Conservation (phyloP, 2,113 vertebrate genomes). For the Chroicocephalus ridibundus region DNA sequence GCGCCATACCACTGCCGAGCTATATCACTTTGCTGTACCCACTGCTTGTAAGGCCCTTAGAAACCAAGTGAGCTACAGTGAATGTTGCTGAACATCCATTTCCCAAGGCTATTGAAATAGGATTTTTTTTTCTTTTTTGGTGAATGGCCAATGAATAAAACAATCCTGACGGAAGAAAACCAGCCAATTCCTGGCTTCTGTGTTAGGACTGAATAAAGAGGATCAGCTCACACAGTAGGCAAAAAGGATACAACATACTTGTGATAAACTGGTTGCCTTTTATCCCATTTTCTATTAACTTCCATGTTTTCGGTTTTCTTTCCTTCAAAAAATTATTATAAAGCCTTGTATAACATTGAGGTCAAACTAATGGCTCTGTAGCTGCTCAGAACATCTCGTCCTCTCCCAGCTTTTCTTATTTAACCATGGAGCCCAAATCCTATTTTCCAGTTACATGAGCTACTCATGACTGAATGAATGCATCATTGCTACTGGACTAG, state of each 20-base stretch:
- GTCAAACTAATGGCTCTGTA: background rate
- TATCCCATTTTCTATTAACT: conserved; percentile 28
- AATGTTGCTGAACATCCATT: conserved; percentile 63
- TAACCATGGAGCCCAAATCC: background rate
- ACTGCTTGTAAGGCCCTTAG: background rate
- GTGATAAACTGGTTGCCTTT: conserved; percentile 46
- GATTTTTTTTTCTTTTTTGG: conserved; percentile 7
- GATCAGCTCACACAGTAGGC: conserved; percentile 50
- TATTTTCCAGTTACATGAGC: conserved; percentile 26
- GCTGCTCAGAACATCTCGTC: background rate
- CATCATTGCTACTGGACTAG: background rate
- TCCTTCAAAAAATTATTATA: background rate
- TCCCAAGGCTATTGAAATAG: conserved; percentile 58
- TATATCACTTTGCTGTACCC: conserved; percentile 7
- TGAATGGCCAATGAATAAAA: conserved; percentile 47
- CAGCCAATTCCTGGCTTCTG: conserved; percentile 59
- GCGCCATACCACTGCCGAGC: background rate
- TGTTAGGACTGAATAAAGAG: conserved; percentile 40
- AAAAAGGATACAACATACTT: conserved; percentile 49
- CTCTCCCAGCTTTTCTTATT: background rate
- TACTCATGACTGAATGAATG: conserved; percentile 42
- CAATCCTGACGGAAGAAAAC: conserved; percentile 62
- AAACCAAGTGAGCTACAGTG: conserved; percentile 21
- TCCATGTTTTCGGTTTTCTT: background rate
- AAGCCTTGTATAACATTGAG: background rate